These are phyloP conservation scores for Augiades crinisus DNA, from an alignment of 2,888 invertebrate species.

Conservation along the genomic window DNA sequence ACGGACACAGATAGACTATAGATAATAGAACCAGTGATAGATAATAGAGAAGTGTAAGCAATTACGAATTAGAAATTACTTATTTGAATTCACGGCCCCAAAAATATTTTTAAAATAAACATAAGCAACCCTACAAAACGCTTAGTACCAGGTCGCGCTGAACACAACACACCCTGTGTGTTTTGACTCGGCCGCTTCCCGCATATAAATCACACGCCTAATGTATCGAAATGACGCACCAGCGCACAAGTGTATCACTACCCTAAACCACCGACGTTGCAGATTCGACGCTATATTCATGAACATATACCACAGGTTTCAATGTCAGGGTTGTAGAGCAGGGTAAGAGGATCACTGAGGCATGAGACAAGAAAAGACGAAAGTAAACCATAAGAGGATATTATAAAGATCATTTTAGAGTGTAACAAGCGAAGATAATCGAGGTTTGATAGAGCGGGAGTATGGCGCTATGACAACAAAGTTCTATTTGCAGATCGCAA, in stretches of 20 bases:
- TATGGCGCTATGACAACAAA: slow-evolving; percentile 36
- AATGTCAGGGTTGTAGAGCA: neutral
- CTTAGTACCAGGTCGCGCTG: slow-evolving; percentile 40
- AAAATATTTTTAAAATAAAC: too few relatives aligned
- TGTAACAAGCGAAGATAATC: slow-evolving; percentile 38
- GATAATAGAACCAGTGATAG: too few relatives aligned
- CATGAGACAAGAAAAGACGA: neutral
- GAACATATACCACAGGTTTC: neutral
- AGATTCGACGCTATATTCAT: slow-evolving; percentile 38
- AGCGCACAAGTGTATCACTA: slow-evolving; percentile 50
- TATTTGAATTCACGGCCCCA: too few relatives aligned
- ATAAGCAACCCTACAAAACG: slow-evolving; percentile 52
- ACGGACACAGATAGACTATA: too few relatives aligned
- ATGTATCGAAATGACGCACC: slow-evolving; percentile 76
- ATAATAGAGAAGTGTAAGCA: too few relatives aligned
- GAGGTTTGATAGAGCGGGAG: slow-evolving; percentile 48
- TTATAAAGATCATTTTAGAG: slow-evolving; percentile 37
- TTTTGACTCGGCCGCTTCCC: slow-evolving; percentile 74
- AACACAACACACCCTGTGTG: slow-evolving; percentile 54
- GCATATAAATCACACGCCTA: slow-evolving; percentile 75
- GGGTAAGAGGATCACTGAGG: slow-evolving; percentile 2
- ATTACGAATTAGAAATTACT: too few relatives aligned
- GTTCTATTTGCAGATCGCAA: slow-evolving; percentile 14
- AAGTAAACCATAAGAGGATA: slow-evolving; percentile 23
- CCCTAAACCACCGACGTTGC: slow-evolving; percentile 40